Percentiles rank a stretch among this genome's conserved stretches.
phyloP scores from a whole-genome alignment of 2,888 invertebrate species.

The Ditula angustiorana region DNA sequence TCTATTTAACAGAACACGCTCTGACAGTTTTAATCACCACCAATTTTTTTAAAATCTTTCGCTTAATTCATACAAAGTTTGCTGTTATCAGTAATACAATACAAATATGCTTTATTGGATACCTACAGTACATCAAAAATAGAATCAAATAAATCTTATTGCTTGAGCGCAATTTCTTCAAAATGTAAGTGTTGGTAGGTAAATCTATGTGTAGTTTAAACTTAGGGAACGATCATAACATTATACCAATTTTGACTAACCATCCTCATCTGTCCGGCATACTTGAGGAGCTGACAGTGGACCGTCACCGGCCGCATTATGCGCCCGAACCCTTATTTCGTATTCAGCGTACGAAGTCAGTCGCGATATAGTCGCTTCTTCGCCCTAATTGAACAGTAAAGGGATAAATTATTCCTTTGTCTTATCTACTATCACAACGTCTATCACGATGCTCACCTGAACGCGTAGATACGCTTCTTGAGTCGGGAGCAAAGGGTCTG shows the following conservation, averaged over 20 bases:
- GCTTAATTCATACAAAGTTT: no score
- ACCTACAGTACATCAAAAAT: no score
- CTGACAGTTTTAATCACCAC: no score
- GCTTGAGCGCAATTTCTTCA: no score
- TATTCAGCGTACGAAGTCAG: constrained; percentile 94
- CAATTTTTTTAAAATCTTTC: no score
- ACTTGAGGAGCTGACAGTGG: constrained; percentile 90
- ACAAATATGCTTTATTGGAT: no score
- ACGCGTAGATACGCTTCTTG: constrained; percentile 76
- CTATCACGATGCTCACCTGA: constrained; percentile 58
- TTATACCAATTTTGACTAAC: constrained; percentile 82
- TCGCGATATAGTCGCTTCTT: constrained; percentile 91
- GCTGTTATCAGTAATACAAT: no score
- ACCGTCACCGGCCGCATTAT: constrained; percentile 94
- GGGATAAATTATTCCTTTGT: not conserved
- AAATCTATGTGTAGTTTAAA: no score
- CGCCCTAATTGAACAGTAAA: constrained; percentile 70
- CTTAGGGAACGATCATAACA: no score
- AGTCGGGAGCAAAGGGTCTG: constrained; percentile 69
- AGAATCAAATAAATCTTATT: no score
- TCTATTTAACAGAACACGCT: no score
- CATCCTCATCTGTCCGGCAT: constrained; percentile 94
- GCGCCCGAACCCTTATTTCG: constrained; percentile 93
- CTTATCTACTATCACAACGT: not conserved
- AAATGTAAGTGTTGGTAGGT: no score